Base-by-base conservation (phyloP, 2,888 invertebrate species). In the Eilema caniola region DNA sequence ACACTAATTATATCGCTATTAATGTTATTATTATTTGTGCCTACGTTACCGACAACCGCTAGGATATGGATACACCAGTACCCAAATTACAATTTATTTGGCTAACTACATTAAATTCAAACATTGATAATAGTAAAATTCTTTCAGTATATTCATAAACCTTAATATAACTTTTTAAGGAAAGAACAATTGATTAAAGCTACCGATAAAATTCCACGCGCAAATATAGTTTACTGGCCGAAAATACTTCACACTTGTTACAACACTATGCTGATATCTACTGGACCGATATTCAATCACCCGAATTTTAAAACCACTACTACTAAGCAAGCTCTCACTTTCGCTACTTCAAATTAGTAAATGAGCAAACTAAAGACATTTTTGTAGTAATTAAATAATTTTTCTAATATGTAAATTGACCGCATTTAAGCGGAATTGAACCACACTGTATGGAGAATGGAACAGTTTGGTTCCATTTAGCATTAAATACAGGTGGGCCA, bases 91-190 rank as follows among this genome's bases (percentile, higher is more conserved):
- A 66, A 68, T 67, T 70, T 75, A 73, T 72, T 72, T 78, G 70
- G 53, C 73, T 80, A 81, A 8, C 75, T 80, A 73, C 66, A 73
- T 70, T 70, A 74, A 72, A 67, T 69, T 75, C 73, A 80, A 79
- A 73, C 73, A 65, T 76, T 77, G 77, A 81, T 81, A 81, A 75
- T 75, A 81, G 72, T 81, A 74, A 68, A 79, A 79, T 75, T 81
- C 74, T 71, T 76, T 63, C n/a, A 71, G 69, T 57, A 70, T 16
- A 24, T 14, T 24, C 14, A 23, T 23, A 64, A 31, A 57, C 47
- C 7, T 61, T 59, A 37, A 24, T 28, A 41, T 10, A 59, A 24
- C 3, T 23, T 63, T 37, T 56, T 24, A 64, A 47, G 24, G n/a
- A 69, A 16, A 37, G 3, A 11, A 59, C 41, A 47, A 28, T 57